Conservation (phyloP, 37 sponge, comb jelly and placozoan species). For the Halichondria panicea region DNA sequence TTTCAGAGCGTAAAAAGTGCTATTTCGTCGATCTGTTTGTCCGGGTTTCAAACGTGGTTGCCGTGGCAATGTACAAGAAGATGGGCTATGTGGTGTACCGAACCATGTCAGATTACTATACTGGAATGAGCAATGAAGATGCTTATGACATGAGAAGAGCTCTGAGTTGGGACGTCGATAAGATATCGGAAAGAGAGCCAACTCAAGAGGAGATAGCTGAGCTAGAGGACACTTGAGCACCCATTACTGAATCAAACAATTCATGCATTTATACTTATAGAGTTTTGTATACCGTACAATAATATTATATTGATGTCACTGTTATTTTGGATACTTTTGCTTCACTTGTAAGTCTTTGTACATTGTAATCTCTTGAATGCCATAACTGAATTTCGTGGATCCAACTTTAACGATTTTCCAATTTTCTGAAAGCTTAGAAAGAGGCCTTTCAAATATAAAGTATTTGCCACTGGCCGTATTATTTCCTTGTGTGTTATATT, state of each 20-base stretch:
- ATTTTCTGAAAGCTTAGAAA: too few species aligned
- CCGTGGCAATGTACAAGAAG: constrained; percentile 90
- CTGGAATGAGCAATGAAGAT: constrained; percentile 84
- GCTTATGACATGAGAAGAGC: constrained; percentile 95
- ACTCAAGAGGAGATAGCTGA: constrained; percentile 24
- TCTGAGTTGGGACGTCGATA: constrained; percentile 72
- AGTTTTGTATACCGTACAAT: not conserved
- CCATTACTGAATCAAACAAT: not conserved
- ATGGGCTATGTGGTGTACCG: constrained; percentile 92
- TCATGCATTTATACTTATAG: not conserved
- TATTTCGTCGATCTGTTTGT: constrained; percentile 98
- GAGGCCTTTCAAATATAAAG: too few species aligned
- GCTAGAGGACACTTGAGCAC: constrained; percentile 21
- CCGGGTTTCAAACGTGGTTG: constrained; percentile 85
- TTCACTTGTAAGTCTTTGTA: too few species aligned
- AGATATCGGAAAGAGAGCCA: constrained; percentile 66
- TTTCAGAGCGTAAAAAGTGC: constrained; percentile 87
- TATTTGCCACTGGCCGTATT: too few species aligned
- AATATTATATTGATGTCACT: not conserved
- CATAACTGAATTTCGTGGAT: too few species aligned
- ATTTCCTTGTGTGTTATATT: too few species aligned
- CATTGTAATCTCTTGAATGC: too few species aligned
- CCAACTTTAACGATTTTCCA: too few species aligned
- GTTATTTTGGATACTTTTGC: not conserved
- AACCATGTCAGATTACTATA: constrained; percentile 80